phyloP scores from a whole-genome alignment of 2,797 vertebrate genomes.

The Schizopygopsis malacanthus region DNA sequence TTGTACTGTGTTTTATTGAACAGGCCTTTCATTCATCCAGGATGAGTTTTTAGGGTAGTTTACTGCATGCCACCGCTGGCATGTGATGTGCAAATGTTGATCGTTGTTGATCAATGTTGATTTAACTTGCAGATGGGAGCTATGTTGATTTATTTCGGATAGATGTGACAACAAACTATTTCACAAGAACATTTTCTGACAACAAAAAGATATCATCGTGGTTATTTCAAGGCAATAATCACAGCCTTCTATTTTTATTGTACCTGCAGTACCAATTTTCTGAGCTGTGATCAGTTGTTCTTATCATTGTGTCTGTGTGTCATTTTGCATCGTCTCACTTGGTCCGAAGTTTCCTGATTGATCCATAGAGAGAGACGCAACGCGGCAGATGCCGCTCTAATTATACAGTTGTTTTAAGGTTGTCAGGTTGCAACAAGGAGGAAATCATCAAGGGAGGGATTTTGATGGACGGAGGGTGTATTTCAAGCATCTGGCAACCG shows the following conservation, averaged over 20 bases:
- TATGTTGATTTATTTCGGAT: constrained; percentile 30
- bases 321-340: constrained; percentile 57
- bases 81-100: constrained; percentile 18
- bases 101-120: neutral
- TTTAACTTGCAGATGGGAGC: constrained; percentile 25
- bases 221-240: constrained; percentile 22
- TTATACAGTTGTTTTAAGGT: constrained; percentile 87
- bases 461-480: constrained; percentile 83
- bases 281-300: constrained; percentile 17
- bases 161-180: constrained; percentile 26
- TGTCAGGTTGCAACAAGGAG: constrained; percentile 80
- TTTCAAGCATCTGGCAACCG: constrained; percentile 82
- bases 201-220: constrained; percentile 33
- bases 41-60: neutral
- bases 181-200: constrained; percentile 22
- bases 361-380: constrained; percentile 68
- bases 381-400: constrained; percentile 81
- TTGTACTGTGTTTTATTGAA: constrained; percentile 10
- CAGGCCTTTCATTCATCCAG: neutral
- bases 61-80: neutral
- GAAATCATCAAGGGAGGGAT: constrained; percentile 72
- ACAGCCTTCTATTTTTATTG: constrained; percentile 29
- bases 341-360: constrained; percentile 58
- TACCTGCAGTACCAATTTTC: constrained; percentile 40
- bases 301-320: constrained; percentile 48